A percentile compares a stretch with the other conserved stretches of the same genome.
Conservation (phyloP, 2,797 vertebrate genomes). For the Pseudochirops cupreus region DNA sequence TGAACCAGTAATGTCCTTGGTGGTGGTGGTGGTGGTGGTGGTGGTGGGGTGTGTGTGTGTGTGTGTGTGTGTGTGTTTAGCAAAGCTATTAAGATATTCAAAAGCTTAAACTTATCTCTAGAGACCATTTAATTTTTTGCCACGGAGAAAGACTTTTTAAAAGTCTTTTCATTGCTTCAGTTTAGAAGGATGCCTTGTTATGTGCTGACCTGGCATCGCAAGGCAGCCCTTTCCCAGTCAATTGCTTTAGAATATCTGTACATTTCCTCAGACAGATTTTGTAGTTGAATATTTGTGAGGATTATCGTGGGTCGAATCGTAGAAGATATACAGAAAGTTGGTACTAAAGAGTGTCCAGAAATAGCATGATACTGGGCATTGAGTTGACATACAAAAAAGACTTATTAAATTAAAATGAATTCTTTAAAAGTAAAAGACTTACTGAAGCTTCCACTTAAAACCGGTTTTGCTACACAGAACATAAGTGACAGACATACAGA, state of each 20-base stretch:
- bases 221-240: background rate
- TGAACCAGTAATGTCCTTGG: background rate
- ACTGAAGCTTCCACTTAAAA: background rate
- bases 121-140: background rate
- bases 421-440: background rate
- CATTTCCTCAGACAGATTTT: background rate
- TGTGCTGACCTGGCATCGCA: background rate
- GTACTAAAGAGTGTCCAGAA: background rate
- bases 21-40: background rate
- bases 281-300: background rate
- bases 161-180: constrained; percentile 1
- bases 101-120: background rate
- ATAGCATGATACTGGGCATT: background rate
- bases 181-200: background rate
- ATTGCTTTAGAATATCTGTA: background rate
- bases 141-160: background rate
- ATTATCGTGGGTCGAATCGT: background rate
- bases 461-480: background rate
- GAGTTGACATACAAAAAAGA: background rate
- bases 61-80: background rate
- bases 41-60: too few relatives aligned
- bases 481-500: background rate
- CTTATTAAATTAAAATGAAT: background rate
- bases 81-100: background rate
- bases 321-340: background rate